phyloP scores from a whole-genome alignment of 2,888 invertebrate species.

The Xiphydria camelus region DNA sequence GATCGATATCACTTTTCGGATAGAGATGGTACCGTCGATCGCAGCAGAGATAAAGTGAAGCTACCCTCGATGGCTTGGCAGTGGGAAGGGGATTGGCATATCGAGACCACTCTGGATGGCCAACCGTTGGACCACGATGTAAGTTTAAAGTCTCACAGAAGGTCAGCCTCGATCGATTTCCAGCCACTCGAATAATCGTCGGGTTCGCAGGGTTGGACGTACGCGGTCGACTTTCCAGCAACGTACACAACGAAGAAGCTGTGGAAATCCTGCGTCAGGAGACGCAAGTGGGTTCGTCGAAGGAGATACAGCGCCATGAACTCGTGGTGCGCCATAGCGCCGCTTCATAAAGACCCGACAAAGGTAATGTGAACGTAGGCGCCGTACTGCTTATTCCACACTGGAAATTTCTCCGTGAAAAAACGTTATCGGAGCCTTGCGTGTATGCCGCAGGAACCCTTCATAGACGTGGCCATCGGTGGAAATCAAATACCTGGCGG shows the following conservation, averaged over 20 bases:
- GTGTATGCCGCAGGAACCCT: slow-evolving; percentile 90
- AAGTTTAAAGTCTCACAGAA: too few species aligned
- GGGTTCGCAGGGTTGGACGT: slow-evolving; percentile 86
- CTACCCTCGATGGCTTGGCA: slow-evolving; percentile 95
- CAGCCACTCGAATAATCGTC: too few species aligned
- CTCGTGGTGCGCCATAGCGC: slow-evolving; percentile 90
- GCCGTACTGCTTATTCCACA: too few species aligned
- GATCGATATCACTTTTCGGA: slow-evolving; percentile 87
- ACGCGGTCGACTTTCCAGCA: slow-evolving; percentile 89
- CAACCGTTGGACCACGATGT: slow-evolving; percentile 86
- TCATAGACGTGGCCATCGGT: slow-evolving; percentile 88
- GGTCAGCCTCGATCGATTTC: too few species aligned
- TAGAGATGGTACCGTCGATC: slow-evolving; percentile 77
- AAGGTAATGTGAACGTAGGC: slow-evolving; percentile 60
- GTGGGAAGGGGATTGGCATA: slow-evolving; percentile 94
- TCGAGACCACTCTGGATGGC: slow-evolving; percentile 82
- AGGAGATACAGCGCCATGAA: slow-evolving; percentile 87
- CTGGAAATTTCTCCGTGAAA: too few species aligned
- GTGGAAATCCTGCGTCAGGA: slow-evolving; percentile 88
- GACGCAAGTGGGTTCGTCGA: slow-evolving; percentile 88
- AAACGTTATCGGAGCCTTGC: too few species aligned
- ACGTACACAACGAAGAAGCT: slow-evolving; percentile 78
- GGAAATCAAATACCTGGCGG: slow-evolving; percentile 82
- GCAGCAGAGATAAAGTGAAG: slow-evolving; percentile 78
- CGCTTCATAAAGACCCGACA: slow-evolving; percentile 85